Evolutionary conservation across 2,113 vertebrate genomes (phyloP), one percentile per base, ranked within the genome.

Genomic region (Paedocypris sp.): DNA sequence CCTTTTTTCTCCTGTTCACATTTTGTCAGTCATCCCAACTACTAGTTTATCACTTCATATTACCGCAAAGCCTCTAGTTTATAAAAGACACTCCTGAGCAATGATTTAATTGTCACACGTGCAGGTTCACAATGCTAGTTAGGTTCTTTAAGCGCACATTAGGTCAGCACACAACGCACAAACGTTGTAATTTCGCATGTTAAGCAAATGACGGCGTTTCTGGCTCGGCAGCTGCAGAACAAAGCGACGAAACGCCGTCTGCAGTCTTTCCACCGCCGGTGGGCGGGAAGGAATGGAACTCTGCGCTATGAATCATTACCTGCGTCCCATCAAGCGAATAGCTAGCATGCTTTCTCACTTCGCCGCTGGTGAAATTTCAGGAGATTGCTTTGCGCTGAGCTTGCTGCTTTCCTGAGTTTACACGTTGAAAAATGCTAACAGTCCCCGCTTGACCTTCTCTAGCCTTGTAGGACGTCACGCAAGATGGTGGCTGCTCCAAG

Each of bases 291-390:
- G 68, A 62, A 36, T 69, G 58, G 63, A 73, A 69, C 71, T 80
- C 68, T n/a, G n/a, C n/a, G n/a, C n/a, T 60, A 71, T 67, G 72
- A 74, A 73, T 71, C 58, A 62, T 67, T 67, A 6, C 60, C 57
- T 68, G 61, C 31, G 57, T 70, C 1, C 58, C 64, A 28, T 71
- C 18, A 46, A 62, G 67, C 62, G 22, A 33, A 75, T 73, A 69
- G 62, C 64, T 71, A 42, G 49, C 60, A 68, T 74, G 72, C 70
- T 68, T 70, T 9, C 49, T 46, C 50, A 18, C 39, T 19, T 41
- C 31, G 47, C 32, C 46, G 36, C 29, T 32, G 26, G 28, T 33
- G 13, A 25, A 18, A 32, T 35, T 51, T 43, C 22, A 31, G 22
- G 11, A 8, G 20, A 10, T 18, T 20, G 16, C 22, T 29, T 7